Evolutionary conservation across 2,797 vertebrate genomes (phyloP).

Genomic region (Menidia menidia): DNA sequence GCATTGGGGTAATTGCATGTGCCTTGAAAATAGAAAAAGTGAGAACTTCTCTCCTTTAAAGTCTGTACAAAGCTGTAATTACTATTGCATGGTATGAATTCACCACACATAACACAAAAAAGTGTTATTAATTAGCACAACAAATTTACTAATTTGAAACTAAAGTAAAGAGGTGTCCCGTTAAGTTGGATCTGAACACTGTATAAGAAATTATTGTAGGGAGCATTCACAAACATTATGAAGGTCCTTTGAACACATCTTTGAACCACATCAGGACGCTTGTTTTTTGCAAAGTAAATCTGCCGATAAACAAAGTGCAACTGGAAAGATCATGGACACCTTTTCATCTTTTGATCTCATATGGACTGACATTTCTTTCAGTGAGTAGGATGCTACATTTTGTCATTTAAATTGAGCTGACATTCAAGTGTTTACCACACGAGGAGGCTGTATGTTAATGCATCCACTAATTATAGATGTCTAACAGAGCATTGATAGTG

Average conservation of each 20-base stretch:
- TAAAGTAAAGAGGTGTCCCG: too few species aligned
- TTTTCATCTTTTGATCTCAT: slow-evolving; percentile 13
- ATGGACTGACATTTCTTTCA: background rate
- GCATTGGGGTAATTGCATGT: too few species aligned
- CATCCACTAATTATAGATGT: slow-evolving; percentile 15
- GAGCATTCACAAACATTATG: background rate
- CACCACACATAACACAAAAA: background rate
- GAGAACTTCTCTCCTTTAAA: background rate
- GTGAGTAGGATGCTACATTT: background rate
- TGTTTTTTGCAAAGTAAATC: background rate
- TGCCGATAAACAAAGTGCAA: background rate
- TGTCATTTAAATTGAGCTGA: slow-evolving; percentile 14
- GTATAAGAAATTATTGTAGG: too few species aligned
- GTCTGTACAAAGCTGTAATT: background rate
- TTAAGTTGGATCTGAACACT: too few species aligned
- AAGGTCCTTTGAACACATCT: background rate
- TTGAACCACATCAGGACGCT: slow-evolving; percentile 2
- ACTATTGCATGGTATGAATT: background rate
- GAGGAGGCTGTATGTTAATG: slow-evolving; percentile 8
- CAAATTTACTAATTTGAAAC: background rate
- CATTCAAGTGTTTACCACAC: slow-evolving; percentile 17
- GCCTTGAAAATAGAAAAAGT: too few species aligned
- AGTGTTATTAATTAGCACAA: background rate
- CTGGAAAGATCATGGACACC: slow-evolving; percentile 2
- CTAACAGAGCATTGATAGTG: slow-evolving; percentile 2